Conservation (phyloP, 1,140 invertebrate genomes). For the Zaprionus camerounensis region DNA sequence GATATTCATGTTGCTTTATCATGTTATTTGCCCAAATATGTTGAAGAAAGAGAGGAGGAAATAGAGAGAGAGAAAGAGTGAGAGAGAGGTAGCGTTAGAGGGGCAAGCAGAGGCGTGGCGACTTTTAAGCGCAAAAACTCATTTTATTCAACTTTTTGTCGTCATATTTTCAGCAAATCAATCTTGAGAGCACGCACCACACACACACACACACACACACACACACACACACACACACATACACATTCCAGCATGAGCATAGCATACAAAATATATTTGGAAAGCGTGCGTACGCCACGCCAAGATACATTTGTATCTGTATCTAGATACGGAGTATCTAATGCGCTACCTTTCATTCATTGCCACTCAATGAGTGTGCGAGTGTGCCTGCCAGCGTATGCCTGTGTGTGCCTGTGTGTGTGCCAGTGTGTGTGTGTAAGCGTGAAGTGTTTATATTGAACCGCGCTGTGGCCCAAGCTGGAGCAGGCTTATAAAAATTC, state of each 20-base stretch:
- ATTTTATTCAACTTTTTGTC: slow-evolving; percentile 32
- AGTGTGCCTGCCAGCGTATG: background rate
- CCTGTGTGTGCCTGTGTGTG: background rate
- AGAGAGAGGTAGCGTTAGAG: background rate
- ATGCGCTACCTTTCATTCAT: slow-evolving; percentile 58
- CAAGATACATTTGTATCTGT: slow-evolving; percentile 33
- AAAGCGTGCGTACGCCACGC: slow-evolving; percentile 76
- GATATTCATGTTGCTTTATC: background rate
- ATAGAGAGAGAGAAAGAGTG: background rate
- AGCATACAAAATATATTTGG: slow-evolving; percentile 73
- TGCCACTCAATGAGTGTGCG: slow-evolving; percentile 59
- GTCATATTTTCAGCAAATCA: slow-evolving; percentile 41
- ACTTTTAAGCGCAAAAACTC: slow-evolving; percentile 31
- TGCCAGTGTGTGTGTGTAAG: slow-evolving; percentile 1
- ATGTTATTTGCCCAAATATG: slow-evolving; percentile 1
- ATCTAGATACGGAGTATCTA: slow-evolving; percentile 21
- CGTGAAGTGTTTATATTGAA: slow-evolving; percentile 51
- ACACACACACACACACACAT: slow-evolving; percentile 19
- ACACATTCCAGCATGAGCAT: slow-evolving; percentile 35
- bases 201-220: background rate
- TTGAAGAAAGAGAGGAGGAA: background rate
- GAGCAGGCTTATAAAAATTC: slow-evolving; percentile 65
- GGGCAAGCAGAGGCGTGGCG: slow-evolving; percentile 36
- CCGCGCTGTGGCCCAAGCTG: slow-evolving; percentile 35
- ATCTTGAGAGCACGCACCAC: slow-evolving; percentile 32